Evolutionary conservation across 2,797 vertebrate species (phyloP).

Genomic region (Apogon talboti): DNA sequence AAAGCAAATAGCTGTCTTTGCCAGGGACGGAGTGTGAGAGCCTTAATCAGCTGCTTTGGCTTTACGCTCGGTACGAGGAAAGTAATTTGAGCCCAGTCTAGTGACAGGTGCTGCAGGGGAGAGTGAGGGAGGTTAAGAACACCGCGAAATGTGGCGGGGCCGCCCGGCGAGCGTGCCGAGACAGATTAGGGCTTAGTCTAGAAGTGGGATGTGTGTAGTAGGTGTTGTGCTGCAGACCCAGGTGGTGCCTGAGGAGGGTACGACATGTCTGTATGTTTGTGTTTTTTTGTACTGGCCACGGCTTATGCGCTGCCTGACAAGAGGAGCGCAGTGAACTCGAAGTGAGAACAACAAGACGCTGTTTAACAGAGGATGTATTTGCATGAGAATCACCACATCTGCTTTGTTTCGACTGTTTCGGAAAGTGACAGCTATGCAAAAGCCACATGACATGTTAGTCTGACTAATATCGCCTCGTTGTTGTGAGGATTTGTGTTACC

Average conservation of each 20-base stretch:
- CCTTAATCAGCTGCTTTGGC: constrained; percentile 45
- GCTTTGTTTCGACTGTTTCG: constrained; percentile 28
- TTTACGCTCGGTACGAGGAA: constrained; percentile 43
- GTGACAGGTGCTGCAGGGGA: constrained; percentile 77
- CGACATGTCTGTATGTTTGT: constrained; percentile 42
- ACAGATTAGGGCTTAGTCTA: constrained; percentile 69
- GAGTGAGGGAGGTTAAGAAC: constrained; percentile 53
- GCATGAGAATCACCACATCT: constrained; percentile 65
- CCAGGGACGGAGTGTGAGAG: constrained; percentile 39
- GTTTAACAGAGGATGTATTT: constrained; percentile 66
- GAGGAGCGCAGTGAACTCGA: constrained; percentile 60
- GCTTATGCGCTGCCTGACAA: constrained; percentile 44
- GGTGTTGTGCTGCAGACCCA: constrained; percentile 63
- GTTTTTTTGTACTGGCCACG: constrained; percentile 16
- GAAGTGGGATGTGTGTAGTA: constrained; percentile 53
- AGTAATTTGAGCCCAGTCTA: constrained; percentile 74
- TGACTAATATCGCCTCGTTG: constrained; percentile 18
- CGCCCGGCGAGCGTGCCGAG: constrained; percentile 54
- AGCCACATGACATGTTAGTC: neutral
- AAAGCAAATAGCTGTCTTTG: constrained; percentile 42
- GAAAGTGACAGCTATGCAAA: constrained; percentile 39
- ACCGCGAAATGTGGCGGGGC: constrained; percentile 44
- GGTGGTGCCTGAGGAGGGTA: constrained; percentile 63
- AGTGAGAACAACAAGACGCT: constrained; percentile 76
- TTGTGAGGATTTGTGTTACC: neutral